These are phyloP conservation scores for Palythoa heliodiscus DNA, from an alignment of 92 coral and sea anemone genomes.

Conservation along the genomic window DNA sequence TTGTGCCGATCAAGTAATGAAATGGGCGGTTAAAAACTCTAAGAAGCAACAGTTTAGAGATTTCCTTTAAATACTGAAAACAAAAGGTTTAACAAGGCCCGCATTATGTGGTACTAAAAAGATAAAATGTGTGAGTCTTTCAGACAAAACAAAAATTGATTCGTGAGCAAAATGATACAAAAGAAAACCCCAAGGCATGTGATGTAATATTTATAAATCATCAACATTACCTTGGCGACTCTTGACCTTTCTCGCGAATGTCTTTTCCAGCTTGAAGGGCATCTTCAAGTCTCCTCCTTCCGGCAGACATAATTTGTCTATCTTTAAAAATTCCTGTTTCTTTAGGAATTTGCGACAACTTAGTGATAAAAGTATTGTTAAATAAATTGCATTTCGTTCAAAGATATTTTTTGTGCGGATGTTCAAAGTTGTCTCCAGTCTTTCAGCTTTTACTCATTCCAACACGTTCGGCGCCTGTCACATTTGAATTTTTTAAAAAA, in stretches of 20 bases:
- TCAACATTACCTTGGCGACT: slow-evolving; percentile 40
- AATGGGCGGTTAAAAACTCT: too few relatives aligned
- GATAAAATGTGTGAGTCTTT: too few relatives aligned
- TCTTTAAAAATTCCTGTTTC: background rate
- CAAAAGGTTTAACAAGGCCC: too few relatives aligned
- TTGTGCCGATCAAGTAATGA: too few relatives aligned
- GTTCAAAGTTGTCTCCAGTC: slow-evolving; percentile 18
- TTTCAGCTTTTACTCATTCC: background rate
- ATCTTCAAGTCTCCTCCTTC: slow-evolving; percentile 87
- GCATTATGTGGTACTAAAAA: too few relatives aligned
- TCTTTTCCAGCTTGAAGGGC: slow-evolving; percentile 93
- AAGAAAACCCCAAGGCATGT: background rate
- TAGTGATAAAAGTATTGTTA: background rate
- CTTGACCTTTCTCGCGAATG: slow-evolving; percentile 52
- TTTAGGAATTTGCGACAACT: background rate
- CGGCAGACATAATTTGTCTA: slow-evolving; percentile 77
- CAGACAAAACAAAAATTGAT: too few relatives aligned
- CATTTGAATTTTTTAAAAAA: background rate
- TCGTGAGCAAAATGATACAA: background rate
- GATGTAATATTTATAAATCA: background rate
- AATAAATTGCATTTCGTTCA: background rate
- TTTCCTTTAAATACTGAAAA: too few relatives aligned
- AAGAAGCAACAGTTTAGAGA: too few relatives aligned
- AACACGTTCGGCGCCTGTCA: slow-evolving; percentile 9
- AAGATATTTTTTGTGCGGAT: background rate